Percentiles rank a stretch among this genome's conserved stretches.
phyloP scores from a whole-genome alignment of 2,797 vertebrate species.

The Helostoma temminkii region DNA sequence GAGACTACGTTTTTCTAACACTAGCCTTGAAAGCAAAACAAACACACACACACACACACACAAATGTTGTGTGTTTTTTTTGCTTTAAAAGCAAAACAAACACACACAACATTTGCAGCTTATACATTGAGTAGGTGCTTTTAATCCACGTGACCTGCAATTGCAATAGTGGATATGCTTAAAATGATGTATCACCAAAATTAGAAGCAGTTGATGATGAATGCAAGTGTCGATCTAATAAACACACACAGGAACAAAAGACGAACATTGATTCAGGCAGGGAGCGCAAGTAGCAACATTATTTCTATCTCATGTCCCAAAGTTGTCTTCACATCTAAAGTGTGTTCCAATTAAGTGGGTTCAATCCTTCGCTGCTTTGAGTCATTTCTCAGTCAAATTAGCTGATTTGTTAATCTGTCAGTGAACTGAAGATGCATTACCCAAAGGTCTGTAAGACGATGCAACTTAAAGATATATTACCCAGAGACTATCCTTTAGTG shows the following conservation, averaged over 20 bases:
- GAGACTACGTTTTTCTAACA: slow-evolving; percentile 13
- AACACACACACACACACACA: background rate
- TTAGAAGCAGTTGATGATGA: slow-evolving; percentile 34
- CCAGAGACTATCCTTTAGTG: background rate
- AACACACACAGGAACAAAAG: slow-evolving; percentile 17
- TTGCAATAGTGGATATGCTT: slow-evolving; percentile 16
- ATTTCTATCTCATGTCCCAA: background rate
- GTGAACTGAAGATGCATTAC: slow-evolving; percentile 47
- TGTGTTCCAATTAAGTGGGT: slow-evolving; percentile 34
- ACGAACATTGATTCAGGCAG: slow-evolving; percentile 10
- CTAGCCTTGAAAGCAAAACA: slow-evolving; percentile 5
- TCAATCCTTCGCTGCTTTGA: slow-evolving; percentile 51
- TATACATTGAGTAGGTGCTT: slow-evolving; percentile 5
- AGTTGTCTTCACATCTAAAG: slow-evolving; percentile 23
- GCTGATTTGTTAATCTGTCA: slow-evolving; percentile 57
- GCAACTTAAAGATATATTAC: slow-evolving; percentile 31
- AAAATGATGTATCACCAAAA: slow-evolving; percentile 44
- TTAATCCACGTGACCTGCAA: slow-evolving; percentile 28
- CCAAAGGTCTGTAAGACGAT: slow-evolving; percentile 16
- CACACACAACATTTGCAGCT: background rate
- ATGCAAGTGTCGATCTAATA: slow-evolving; percentile 16
- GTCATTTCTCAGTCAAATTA: slow-evolving; percentile 63
- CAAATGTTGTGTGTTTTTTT: too few relatives aligned
- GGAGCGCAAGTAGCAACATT: slow-evolving; percentile 1
- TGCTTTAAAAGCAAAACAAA: background rate